Evolutionary conservation across 2,888 invertebrate species (phyloP).

Genomic region (Neoaliturus tenellus): DNA sequence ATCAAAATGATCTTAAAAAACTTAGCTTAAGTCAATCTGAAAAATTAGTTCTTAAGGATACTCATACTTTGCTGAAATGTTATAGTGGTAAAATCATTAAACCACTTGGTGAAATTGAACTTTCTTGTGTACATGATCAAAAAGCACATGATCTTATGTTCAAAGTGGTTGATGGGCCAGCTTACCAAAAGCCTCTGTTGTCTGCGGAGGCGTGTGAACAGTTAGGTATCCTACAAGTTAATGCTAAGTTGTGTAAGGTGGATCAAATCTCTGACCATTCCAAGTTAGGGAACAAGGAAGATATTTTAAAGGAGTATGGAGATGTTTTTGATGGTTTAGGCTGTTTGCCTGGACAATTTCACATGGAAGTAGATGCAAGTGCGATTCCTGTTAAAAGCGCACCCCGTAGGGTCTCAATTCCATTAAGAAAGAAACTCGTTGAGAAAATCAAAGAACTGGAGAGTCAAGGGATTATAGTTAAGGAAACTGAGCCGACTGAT

Average conservation of each 20-base stretch:
- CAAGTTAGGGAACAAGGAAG: background rate
- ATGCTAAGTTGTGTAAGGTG: background rate
- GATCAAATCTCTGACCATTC: background rate
- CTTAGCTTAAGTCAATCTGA: background rate
- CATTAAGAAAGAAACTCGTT: background rate
- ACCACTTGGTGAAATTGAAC: background rate
- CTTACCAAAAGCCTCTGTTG: background rate
- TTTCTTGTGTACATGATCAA: background rate
- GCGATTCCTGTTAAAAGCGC: background rate
- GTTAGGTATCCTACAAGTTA: background rate
- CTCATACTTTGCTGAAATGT: background rate
- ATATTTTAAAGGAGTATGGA: background rate
- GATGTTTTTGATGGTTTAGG: background rate
- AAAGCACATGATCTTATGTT: background rate
- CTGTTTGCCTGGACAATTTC: background rate
- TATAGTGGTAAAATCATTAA: background rate
- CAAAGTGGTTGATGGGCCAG: background rate
- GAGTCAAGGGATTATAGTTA: background rate
- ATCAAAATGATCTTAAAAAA: background rate
- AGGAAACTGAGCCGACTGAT: slow-evolving; percentile 5
- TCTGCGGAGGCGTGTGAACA: background rate
- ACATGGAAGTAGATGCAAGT: background rate
- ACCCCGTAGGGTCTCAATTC: background rate
- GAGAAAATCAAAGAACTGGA: background rate
- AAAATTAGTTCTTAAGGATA: background rate